Base-by-base conservation (phyloP, 2,797 vertebrate genomes). In the Okamejei kenojei region DNA sequence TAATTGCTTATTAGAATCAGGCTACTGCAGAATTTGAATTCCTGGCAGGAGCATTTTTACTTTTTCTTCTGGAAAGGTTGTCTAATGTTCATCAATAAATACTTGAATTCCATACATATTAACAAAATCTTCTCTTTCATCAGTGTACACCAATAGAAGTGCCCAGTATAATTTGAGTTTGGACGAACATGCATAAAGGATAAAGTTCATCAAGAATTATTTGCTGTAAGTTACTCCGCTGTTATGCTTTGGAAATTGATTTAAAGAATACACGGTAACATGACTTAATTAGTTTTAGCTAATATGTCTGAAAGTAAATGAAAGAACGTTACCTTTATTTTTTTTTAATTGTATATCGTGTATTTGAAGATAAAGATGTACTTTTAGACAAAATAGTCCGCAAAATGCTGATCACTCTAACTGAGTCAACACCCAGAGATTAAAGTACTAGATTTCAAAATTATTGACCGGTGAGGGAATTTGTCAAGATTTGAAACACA, bases 141-240 rank as follows among this genome's bases (percentile, higher is more conserved):
- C 81, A 84, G 29, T 90, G n/a, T 90, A 35, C 61, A 68, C 13
- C 63, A 90, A 35, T 68, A 21, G 29, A 90, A 90, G 86, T 90
- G 61, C 63, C 65, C 86, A 21, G 63, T 90, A 6, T 68, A 68
- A 11, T 58, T 54, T 29, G 86, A 90, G 80, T 23, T 54, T 82
- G 45, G 21, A 26, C 17, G 19, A 10, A 68, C 86, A 35, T 90
- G 32, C 35, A 11, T 68, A 35, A 90, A 68, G 61, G 32, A 68
- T 90, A 90, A 68, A 90, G n/a, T 90, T 15, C 86, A 90, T 17
- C 86, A 54, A 32, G 29, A 6, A 26, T 58, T 29, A 68, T 68
- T 71, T 63, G 61, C 80, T 88, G 84, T 32, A 32, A 65, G 84
- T 32, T 54, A 81, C 35, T 79, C 77, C 71, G 19, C 73, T 79